Base-by-base conservation (phyloP, 2,888 invertebrate genomes). In the Mythimna lalbum region DNA sequence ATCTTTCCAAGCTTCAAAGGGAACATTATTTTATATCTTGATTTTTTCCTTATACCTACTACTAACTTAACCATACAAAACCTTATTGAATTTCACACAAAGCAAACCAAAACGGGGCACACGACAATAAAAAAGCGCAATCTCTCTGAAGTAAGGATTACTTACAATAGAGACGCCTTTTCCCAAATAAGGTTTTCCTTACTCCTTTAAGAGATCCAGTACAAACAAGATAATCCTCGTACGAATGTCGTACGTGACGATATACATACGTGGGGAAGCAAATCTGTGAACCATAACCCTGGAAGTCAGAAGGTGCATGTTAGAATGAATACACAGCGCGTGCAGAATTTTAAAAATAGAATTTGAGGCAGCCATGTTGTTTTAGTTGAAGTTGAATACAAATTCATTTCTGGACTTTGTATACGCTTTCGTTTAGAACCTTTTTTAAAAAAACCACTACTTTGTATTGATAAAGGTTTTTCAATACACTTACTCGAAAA, bases 151-250 rank as follows among this genome's bases (percentile, higher is more conserved):
- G 74, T 70, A 59, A 74, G 81, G 84, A 88, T 85, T 83, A 85
- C 87, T 74, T 78, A 85, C 81, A 84, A 82, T 75, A 59, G 64
- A 73, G 64, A 52, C 72, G 61, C 27, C 50, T 66, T 69, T 50
- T 56, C 53, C 59, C 39, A 65, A 80, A 82, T 73, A 77, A 73
- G 74, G 69, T 57, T 76, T 74, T 69, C 60, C 59, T 66, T 71
- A 77, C 74, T 69, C 63, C 77, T 80, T 82, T 82, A 81, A 81
- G 70, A 81, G 78, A 88, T 86, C 78, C 80, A 80, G 77, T 73
- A 82, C 87, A 85, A 87, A 86, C 81, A 86, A 80, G 86, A 87
- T 89, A 86, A 89, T 87, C 84, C 79, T 52, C 69, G 14, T 83
- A 74, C 79, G 75, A 71, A 79, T 82, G 78, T 78, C 68, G 81